Conservation (phyloP, 2,113 vertebrate species). For the Myrmecophaga tridactyla region DNA sequence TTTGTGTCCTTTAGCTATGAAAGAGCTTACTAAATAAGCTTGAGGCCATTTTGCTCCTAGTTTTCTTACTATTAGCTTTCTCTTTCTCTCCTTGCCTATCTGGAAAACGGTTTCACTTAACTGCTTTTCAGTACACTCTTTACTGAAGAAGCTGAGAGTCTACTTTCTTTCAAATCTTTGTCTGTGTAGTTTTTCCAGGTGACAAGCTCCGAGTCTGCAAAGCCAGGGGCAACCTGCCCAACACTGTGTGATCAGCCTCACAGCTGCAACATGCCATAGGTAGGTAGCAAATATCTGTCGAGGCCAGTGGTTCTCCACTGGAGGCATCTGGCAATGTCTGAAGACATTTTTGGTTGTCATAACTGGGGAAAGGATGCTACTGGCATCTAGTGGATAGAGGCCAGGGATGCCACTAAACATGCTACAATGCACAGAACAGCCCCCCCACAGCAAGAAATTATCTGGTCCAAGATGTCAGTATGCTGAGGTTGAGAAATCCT, state of each 20-base stretch:
- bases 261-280: background rate
- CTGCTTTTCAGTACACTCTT: background rate
- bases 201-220: background rate
- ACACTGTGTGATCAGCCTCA: background rate
- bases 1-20: background rate
- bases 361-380: background rate
- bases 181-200: background rate
- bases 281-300: background rate
- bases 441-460: background rate
- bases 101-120: background rate
- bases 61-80: background rate
- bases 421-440: background rate
- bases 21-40: background rate
- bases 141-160: background rate
- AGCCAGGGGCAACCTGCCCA: background rate
- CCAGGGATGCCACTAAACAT: background rate
- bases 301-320: background rate
- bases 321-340: too few species aligned
- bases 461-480: background rate
- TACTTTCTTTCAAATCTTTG: background rate
- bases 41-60: background rate
- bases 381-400: background rate
- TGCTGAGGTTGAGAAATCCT: fast-evolving
- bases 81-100: background rate
- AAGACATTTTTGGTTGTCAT: background rate